These are phyloP conservation scores for Propithecus deckenii DNA, from an alignment of 2,797 vertebrate genomes.

Conservation along the genomic window DNA sequence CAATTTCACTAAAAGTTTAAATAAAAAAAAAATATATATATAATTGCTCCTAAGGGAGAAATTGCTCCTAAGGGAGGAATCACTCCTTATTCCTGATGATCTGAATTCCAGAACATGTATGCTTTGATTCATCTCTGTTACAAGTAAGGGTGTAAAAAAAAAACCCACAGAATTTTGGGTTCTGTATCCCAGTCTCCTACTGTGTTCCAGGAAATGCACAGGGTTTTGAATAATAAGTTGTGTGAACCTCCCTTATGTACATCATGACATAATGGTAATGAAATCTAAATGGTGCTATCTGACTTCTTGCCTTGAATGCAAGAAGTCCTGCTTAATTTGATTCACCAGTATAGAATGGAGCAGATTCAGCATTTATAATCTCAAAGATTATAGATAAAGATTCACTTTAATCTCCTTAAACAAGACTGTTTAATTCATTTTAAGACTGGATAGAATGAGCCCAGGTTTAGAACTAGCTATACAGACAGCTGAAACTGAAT, in stretches of 20 bases:
- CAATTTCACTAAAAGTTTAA: not conserved
- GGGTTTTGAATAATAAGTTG: not conserved
- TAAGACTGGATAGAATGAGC: not conserved
- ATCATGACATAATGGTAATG: not conserved
- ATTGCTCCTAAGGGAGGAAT: not conserved
- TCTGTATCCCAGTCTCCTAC: not conserved
- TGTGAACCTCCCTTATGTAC: not conserved
- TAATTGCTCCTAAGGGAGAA: not conserved
- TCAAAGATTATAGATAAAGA: not conserved
- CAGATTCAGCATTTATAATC: not conserved
- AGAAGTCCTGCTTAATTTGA: not conserved
- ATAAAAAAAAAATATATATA: not conserved
- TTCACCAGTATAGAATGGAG: slow-evolving; percentile 30
- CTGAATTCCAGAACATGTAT: not conserved
- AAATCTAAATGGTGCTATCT: not conserved
- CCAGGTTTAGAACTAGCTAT: not conserved
- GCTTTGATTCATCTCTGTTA: not conserved
- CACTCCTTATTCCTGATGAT: not conserved
- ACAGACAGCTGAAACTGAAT: not conserved
- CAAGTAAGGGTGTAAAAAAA: not conserved
- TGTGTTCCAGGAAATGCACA: not conserved
- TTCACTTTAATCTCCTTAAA: slow-evolving; percentile 33
- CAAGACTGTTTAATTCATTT: not conserved
- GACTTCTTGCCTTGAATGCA: not conserved
- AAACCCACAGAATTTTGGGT: not conserved